Percentiles rank a stretch among this genome's conserved stretches.
Conservation (phyloP, 2,888 invertebrate species). For the Yponomeuta cagnagella region DNA sequence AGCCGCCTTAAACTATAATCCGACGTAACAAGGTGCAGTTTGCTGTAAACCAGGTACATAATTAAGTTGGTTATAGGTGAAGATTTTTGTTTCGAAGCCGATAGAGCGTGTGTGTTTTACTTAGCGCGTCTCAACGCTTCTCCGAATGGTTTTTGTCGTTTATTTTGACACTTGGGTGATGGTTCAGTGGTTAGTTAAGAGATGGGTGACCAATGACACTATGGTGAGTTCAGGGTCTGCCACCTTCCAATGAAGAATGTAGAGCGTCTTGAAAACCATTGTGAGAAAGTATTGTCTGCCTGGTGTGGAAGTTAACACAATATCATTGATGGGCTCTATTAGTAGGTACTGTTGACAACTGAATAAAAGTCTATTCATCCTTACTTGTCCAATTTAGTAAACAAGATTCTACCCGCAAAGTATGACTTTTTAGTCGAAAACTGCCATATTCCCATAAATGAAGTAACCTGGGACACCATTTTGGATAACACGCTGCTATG, state of each 20-base stretch:
- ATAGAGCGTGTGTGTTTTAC: conserved; percentile 50
- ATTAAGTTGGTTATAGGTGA: neutral
- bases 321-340: too few relatives aligned
- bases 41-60: neutral
- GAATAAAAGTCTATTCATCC: too few relatives aligned
- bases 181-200: neutral
- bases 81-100: conserved; percentile 35
- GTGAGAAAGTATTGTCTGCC: neutral
- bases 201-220: neutral
- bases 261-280: neutral
- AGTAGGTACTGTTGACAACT: too few relatives aligned
- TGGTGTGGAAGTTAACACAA: neutral
- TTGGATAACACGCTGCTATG: too few relatives aligned
- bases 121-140: conserved; percentile 47
- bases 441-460: too few relatives aligned
- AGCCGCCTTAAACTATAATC: neutral
- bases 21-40: neutral
- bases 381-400: too few relatives aligned
- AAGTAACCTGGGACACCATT: too few relatives aligned
- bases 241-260: neutral
- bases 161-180: neutral
- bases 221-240: neutral
- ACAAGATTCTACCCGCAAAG: too few relatives aligned
- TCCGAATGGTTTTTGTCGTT: conserved; percentile 35
- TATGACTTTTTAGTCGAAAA: too few relatives aligned